Evolutionary conservation across 2,888 invertebrate genomes (phyloP).

Genomic region (Oasisia sp.): DNA sequence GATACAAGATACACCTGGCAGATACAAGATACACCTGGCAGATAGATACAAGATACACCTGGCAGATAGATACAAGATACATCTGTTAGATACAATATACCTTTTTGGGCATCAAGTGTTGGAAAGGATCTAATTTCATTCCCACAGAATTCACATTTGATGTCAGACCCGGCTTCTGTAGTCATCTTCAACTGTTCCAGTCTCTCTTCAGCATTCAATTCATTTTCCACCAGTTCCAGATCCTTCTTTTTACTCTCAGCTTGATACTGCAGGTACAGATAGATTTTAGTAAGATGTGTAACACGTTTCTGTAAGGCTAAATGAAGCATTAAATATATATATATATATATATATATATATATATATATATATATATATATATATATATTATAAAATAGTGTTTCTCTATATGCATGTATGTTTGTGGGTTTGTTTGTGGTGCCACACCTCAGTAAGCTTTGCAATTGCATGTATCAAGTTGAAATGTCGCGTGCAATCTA

Average conservation of each 20-base stretch:
- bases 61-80: too few relatives aligned
- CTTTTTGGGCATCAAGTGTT: conserved; percentile 56
- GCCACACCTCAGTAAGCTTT: too few relatives aligned
- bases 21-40: too few relatives aligned
- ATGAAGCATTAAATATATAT: neutral
- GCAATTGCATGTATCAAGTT: too few relatives aligned
- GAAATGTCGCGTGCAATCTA: too few relatives aligned
- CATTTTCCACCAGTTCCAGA: neutral
- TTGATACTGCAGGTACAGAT: conserved; percentile 33
- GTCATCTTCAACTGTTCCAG: neutral
- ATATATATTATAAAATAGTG: neutral
- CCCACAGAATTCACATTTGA: conserved; percentile 61
- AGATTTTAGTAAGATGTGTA: neutral
- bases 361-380: too few relatives aligned
- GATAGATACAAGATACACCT: too few relatives aligned
- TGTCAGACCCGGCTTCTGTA: conserved; percentile 28
- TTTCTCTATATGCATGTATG: too few relatives aligned
- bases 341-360: too few relatives aligned
- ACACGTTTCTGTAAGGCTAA: neutral
- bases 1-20: too few relatives aligned
- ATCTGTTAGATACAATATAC: conserved; percentile 13
- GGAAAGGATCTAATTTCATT: conserved; percentile 57
- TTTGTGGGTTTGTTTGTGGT: too few relatives aligned
- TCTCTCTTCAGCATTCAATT: conserved; percentile 19
- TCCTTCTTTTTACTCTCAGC: conserved; percentile 32